Conservation (phyloP, 2,888 invertebrate species). For the Drosophila incognita region DNA sequence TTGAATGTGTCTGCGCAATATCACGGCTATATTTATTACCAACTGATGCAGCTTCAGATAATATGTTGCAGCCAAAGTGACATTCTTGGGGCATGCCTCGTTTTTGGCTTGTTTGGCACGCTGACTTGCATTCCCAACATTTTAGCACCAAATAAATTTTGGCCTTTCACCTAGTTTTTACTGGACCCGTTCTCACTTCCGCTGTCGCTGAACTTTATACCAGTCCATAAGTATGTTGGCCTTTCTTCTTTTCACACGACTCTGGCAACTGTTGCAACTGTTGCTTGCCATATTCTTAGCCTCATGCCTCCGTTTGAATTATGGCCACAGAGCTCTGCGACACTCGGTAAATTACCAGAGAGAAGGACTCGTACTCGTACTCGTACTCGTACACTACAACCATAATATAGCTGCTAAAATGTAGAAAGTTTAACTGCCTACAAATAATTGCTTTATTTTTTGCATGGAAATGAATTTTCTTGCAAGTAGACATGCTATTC, state of each 20-base stretch:
- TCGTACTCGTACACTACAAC: background rate
- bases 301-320: conserved; percentile 24
- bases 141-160: conserved; percentile 65
- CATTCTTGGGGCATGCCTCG: background rate
- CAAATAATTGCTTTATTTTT: background rate
- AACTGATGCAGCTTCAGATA: conserved; percentile 15
- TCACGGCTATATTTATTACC: conserved; percentile 4
- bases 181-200: conserved; percentile 39
- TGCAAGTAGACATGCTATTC: background rate
- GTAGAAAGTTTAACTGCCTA: background rate
- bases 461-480: too few relatives aligned
- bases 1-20: background rate
- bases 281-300: conserved; percentile 40
- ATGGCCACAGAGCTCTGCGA: conserved; percentile 59
- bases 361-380: conserved; percentile 7
- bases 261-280: conserved; percentile 39
- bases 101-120: conserved; percentile 38
- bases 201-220: conserved; percentile 45
- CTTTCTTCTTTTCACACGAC: conserved; percentile 22
- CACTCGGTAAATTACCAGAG: conserved; percentile 69
- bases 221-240: conserved; percentile 49
- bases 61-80: conserved; percentile 5
- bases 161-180: conserved; percentile 65
- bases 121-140: conserved; percentile 47
- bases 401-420: background rate